Conservation (phyloP, 92 coral and sea anemone genomes). For the Palythoa grandiflora region DNA sequence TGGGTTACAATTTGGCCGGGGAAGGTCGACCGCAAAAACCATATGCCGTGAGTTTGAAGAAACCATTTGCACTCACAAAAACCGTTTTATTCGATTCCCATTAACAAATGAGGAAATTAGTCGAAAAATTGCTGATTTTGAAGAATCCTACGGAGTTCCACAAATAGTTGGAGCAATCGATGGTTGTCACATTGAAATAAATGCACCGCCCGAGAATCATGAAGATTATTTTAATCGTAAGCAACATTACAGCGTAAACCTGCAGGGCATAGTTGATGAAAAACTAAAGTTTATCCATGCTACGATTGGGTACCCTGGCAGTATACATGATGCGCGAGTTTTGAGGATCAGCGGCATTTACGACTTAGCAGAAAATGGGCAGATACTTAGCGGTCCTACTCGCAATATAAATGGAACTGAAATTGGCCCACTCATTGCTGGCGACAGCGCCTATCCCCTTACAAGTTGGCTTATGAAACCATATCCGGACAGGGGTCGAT, state of each 20-base stretch:
- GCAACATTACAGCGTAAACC: conserved; percentile 28
- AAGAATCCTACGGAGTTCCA: conserved; percentile 51
- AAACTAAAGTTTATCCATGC: conserved; percentile 51
- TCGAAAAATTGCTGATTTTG: conserved; percentile 22
- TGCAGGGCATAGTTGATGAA: conserved; percentile 52
- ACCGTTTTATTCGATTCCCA: not conserved
- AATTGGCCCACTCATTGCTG: conserved; percentile 52
- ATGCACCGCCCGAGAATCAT: conserved; percentile 52
- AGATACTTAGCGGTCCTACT: not conserved
- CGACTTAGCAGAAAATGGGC: not conserved
- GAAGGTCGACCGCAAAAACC: conserved; percentile 56
- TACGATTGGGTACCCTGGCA: conserved; percentile 60
- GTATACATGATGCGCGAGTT: conserved; percentile 62
- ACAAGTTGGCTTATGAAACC: conserved; percentile 62
- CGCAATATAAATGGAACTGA: conserved; percentile 30
- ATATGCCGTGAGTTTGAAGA: not conserved
- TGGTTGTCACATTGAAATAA: conserved; percentile 58
- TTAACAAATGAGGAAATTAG: not conserved
- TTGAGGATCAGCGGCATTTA: conserved; percentile 22
- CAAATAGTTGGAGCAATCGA: conserved; percentile 59
- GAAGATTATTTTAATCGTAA: conserved; percentile 67
- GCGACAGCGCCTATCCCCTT: conserved; percentile 66
- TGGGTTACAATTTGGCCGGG: conserved; percentile 7
- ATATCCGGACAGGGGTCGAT: conserved; percentile 53
- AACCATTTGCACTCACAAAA: not conserved